Percentiles rank a stretch among this genome's conserved stretches.
These are phyloP conservation scores for Asbolus verrucosus DNA, from an alignment of 1,140 invertebrate genomes.

Conservation along the genomic window DNA sequence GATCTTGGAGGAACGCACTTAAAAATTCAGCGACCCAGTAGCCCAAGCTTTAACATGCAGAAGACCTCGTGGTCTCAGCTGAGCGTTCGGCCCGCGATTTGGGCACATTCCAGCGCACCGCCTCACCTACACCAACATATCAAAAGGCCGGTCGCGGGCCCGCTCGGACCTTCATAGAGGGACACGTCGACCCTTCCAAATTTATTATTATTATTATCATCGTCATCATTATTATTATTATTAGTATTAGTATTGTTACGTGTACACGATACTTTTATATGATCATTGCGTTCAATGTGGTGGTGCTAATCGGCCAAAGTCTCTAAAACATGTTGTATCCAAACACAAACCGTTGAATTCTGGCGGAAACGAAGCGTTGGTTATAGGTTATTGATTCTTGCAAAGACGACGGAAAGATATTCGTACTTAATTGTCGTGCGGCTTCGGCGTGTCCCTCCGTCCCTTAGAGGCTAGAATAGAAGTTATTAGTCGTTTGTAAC, in stretches of 20 bases:
- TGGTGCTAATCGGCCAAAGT: conserved; percentile 38
- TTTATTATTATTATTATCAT: neutral
- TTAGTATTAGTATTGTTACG: neutral
- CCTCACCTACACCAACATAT: conserved; percentile 58
- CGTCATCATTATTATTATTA: too few relatives aligned
- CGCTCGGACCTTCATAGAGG: conserved; percentile 43
- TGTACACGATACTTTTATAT: too few relatives aligned
- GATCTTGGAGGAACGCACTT: conserved; percentile 27
- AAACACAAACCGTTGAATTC: too few relatives aligned
- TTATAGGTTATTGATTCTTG: too few relatives aligned
- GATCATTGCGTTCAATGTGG: neutral
- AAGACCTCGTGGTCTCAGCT: neutral
- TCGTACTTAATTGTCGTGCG: conserved; percentile 20
- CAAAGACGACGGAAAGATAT: too few relatives aligned
- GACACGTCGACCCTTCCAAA: conserved; percentile 40
- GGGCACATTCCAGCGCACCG: conserved; percentile 55
- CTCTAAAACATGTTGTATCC: too few relatives aligned
- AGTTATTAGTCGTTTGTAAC: conserved; percentile 55
- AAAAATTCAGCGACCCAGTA: conserved; percentile 23
- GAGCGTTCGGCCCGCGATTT: conserved; percentile 49
- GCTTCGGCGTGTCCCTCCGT: conserved; percentile 21
- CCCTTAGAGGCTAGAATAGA: conserved; percentile 56
- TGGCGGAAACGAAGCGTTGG: neutral
- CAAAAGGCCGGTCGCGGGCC: conserved; percentile 50
- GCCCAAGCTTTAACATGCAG: conserved; percentile 24